These are phyloP conservation scores for Aelia acuminata DNA, from an alignment of 2,888 invertebrate species.

Conservation along the genomic window DNA sequence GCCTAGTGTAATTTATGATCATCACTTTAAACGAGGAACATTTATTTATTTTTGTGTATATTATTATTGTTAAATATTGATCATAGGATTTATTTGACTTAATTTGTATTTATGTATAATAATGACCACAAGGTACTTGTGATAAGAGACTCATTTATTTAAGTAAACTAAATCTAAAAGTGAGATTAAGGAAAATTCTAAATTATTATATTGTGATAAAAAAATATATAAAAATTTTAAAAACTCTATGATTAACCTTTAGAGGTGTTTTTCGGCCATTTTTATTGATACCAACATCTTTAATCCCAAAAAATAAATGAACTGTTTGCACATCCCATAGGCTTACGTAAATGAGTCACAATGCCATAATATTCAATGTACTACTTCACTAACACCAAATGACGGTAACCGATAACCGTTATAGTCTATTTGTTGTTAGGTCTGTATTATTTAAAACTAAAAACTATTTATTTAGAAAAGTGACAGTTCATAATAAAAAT, in stretches of 20 bases:
- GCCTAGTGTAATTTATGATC: slow-evolving; percentile 56
- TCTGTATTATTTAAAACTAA: background rate
- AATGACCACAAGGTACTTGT: slow-evolving; percentile 57
- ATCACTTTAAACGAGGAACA: slow-evolving; percentile 53
- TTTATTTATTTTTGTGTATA: slow-evolving; percentile 60
- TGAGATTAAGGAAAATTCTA: slow-evolving; percentile 56
- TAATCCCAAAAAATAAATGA: background rate
- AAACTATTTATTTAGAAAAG: slow-evolving; percentile 39
- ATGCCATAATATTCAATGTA: slow-evolving; percentile 1
- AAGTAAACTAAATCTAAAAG: slow-evolving; percentile 50
- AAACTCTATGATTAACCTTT: background rate
- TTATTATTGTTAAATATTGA: slow-evolving; percentile 59
- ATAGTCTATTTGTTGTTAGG: slow-evolving; percentile 15
- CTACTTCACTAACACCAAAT: slow-evolving; percentile 42
- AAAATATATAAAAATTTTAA: no score
- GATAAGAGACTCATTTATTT: slow-evolving; percentile 61
- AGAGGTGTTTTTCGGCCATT: slow-evolving; percentile 19
- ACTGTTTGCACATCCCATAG: background rate
- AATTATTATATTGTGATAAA: slow-evolving; percentile 59
- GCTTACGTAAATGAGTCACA: slow-evolving; percentile 48
- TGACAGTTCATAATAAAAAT: slow-evolving; percentile 14
- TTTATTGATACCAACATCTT: slow-evolving; percentile 3
- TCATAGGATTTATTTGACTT: slow-evolving; percentile 59
- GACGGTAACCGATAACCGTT: background rate
- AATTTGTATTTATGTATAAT: slow-evolving; percentile 55